Percentiles rank a stretch among this genome's conserved stretches.
Evolutionary conservation across 2,113 vertebrate genomes (phyloP).

Genomic region (Rhodinocichla rosea): DNA sequence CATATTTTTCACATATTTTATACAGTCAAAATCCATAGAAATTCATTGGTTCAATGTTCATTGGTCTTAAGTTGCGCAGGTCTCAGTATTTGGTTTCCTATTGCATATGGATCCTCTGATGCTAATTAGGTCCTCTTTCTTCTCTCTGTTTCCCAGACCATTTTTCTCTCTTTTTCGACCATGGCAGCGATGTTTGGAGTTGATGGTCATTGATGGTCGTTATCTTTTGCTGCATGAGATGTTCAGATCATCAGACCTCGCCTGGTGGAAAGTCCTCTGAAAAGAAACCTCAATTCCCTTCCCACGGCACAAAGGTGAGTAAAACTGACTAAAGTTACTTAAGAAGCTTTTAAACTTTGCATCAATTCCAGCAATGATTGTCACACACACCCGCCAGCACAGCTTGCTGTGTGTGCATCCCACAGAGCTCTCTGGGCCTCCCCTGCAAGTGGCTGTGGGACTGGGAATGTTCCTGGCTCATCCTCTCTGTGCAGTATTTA

Average conservation of each 20-base stretch:
- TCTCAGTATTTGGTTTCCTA: not conserved
- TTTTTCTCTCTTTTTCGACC: not conserved
- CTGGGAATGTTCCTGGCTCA: not conserved
- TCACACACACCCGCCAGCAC: rapidly evolving
- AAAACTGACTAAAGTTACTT: not conserved
- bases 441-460: not conserved
- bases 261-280: not conserved
- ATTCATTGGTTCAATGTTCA: not conserved
- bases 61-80: not conserved
- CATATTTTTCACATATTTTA: not conserved
- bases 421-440: not conserved
- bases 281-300: not conserved
- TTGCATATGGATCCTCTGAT: rapidly evolving
- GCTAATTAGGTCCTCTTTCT: not conserved
- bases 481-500: not conserved
- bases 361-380: not conserved
- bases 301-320: rapidly evolving
- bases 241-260: not conserved
- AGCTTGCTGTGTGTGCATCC: rapidly evolving
- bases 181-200: not conserved
- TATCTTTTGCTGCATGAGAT: not conserved
- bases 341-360: not conserved
- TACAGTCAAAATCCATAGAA: not conserved
- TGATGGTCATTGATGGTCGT: not conserved
- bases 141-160: not conserved